Evolutionary conservation across 2,797 vertebrate genomes (phyloP).

Genomic region (Gallirallus australis): DNA sequence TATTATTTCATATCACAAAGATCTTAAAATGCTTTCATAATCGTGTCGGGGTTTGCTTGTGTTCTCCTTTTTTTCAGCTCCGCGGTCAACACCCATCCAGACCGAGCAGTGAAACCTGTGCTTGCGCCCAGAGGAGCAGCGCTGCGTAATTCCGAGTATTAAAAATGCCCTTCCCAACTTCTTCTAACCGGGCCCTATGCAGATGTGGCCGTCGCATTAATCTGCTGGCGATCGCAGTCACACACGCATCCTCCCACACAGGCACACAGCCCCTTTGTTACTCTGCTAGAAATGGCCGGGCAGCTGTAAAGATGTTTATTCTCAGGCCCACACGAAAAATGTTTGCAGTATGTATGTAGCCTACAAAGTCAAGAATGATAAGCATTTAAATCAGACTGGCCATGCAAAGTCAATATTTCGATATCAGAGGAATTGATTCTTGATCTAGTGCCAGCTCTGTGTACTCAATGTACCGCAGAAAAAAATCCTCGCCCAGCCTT

Average conservation of each 20-base stretch:
- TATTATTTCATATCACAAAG: slow-evolving; percentile 17
- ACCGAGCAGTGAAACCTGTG: background rate
- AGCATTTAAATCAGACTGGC: slow-evolving; percentile 70
- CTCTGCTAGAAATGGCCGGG: background rate
- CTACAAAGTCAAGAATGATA: slow-evolving; percentile 70
- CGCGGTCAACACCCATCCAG: background rate
- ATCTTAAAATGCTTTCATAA: background rate
- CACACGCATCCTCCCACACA: background rate
- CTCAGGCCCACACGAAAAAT: slow-evolving; percentile 34
- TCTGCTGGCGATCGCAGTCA: background rate
- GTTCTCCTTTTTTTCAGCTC: background rate
- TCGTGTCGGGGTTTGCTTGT: background rate
- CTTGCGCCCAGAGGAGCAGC: background rate
- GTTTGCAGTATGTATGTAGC: slow-evolving; percentile 39
- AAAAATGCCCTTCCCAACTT: slow-evolving; percentile 16
- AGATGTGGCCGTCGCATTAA: slow-evolving; percentile 22
- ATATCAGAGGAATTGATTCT: slow-evolving; percentile 74
- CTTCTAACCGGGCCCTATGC: background rate
- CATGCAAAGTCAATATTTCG: slow-evolving; percentile 72
- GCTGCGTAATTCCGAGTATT: background rate
- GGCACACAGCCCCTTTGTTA: slow-evolving; percentile 53
- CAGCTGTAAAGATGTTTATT: slow-evolving; percentile 40
- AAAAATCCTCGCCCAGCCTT: slow-evolving; percentile 60
- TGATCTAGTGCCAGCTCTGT: slow-evolving; percentile 67
- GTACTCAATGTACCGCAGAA: slow-evolving; percentile 69